Percentiles rank a stretch among this genome's conserved stretches.
These are phyloP conservation scores for Phymatocera aterrima DNA, from an alignment of 2,888 invertebrate genomes.

Conservation along the genomic window DNA sequence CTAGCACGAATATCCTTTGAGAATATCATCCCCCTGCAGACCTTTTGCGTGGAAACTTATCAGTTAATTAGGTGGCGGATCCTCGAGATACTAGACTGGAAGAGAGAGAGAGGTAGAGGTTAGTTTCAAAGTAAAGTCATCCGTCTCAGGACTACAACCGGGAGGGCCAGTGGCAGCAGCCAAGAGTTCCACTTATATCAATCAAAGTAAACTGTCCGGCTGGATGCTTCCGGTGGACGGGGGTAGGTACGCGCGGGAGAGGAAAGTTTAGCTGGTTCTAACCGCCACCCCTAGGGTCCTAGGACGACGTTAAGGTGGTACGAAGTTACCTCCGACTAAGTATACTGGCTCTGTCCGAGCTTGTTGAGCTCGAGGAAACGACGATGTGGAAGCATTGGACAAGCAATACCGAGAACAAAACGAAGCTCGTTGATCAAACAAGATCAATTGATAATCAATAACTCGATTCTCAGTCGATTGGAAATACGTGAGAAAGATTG, in stretches of 20 bases:
- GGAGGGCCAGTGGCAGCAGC: slow-evolving; percentile 25
- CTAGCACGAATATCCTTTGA: neutral
- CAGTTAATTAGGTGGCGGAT: slow-evolving; percentile 62
- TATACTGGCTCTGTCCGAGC: slow-evolving; percentile 5
- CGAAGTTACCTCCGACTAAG: slow-evolving; percentile 11
- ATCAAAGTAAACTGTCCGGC: slow-evolving; percentile 45
- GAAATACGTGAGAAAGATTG: no score
- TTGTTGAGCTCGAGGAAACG: neutral
- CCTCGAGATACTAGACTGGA: slow-evolving; percentile 42
- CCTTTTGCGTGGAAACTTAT: slow-evolving; percentile 59
- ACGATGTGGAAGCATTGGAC: neutral
- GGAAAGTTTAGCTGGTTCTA: slow-evolving; percentile 35
- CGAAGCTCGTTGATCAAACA: neutral
- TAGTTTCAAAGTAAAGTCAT: slow-evolving; percentile 43
- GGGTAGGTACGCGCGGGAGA: neutral
- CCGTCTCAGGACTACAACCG: slow-evolving; percentile 33
- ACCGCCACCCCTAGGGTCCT: slow-evolving; percentile 18
- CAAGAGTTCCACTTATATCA: slow-evolving; percentile 41
- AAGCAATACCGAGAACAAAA: neutral
- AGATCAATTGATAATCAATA: no score
- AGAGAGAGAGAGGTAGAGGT: slow-evolving; percentile 37
- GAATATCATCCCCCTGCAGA: slow-evolving; percentile 10
- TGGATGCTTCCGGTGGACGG: slow-evolving; percentile 35
- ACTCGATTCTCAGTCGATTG: neutral
- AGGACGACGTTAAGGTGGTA: slow-evolving; percentile 21